Evolutionary conservation across 2,888 invertebrate genomes (phyloP).

Genomic region (Atrina japonica): DNA sequence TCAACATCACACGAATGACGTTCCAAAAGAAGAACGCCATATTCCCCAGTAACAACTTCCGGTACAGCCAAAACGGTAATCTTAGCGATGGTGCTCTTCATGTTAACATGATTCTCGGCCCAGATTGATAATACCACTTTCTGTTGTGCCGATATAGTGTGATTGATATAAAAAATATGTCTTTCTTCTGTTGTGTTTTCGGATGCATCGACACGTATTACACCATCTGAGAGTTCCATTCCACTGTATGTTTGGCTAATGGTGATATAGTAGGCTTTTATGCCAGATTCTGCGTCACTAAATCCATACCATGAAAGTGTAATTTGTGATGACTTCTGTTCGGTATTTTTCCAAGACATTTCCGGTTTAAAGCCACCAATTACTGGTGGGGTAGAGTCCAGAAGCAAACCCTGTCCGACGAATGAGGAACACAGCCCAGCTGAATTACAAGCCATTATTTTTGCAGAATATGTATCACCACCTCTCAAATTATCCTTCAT

Average conservation of each 20-base stretch:
- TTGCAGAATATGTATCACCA: slow-evolving; percentile 41
- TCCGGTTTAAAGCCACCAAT: slow-evolving; percentile 40
- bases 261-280: slow-evolving; percentile 40
- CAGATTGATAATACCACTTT: slow-evolving; percentile 13
- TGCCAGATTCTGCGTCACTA: slow-evolving; percentile 45
- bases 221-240: slow-evolving; percentile 18
- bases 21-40: slow-evolving; percentile 7
- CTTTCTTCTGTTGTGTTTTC: neutral
- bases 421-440: slow-evolving; percentile 47
- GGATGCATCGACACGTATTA: slow-evolving; percentile 16
- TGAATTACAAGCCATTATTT: slow-evolving; percentile 49
- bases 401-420: slow-evolving; percentile 23
- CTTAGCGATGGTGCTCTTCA: slow-evolving; percentile 14
- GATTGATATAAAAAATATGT: neutral
- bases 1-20: slow-evolving; percentile 18
- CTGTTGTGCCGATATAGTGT: neutral
- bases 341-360: slow-evolving; percentile 32
- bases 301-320: slow-evolving; percentile 54
- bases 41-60: neutral
- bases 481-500: slow-evolving; percentile 11
- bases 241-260: slow-evolving; percentile 35
- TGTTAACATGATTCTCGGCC: slow-evolving; percentile 16
- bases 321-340: neutral
- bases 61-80: slow-evolving; percentile 4
- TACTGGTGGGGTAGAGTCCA: slow-evolving; percentile 51